Evolutionary conservation across 2,113 vertebrate species (phyloP).

Genomic region (Zosterops lateralis): DNA sequence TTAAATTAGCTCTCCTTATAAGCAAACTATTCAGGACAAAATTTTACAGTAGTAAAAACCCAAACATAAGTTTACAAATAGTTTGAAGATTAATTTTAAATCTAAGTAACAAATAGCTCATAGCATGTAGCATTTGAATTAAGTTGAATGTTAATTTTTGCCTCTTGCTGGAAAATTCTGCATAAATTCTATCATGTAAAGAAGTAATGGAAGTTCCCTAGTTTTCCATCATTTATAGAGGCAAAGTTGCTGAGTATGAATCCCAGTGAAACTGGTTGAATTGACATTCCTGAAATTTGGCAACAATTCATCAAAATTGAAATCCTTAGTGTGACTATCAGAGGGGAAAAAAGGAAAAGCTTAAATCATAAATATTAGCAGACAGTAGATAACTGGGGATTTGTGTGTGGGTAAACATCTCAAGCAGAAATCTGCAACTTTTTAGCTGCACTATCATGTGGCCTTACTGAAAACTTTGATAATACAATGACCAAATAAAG

Average conservation of each 20-base stretch:
- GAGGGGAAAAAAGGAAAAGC: background rate
- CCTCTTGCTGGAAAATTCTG: background rate
- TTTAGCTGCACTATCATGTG: rapidly evolving
- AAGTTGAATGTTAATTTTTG: background rate
- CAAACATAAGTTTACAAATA: background rate
- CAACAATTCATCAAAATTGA: background rate
- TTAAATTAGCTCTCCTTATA: background rate
- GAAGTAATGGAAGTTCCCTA: background rate
- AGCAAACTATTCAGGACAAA: background rate
- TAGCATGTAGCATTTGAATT: background rate
- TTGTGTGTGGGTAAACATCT: background rate
- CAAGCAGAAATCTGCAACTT: background rate
- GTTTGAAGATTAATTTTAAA: background rate
- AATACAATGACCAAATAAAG: background rate
- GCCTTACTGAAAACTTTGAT: background rate
- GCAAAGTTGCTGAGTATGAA: background rate
- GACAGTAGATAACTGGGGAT: background rate
- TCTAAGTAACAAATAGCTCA: background rate
- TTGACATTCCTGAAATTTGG: background rate
- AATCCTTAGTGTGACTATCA: background rate
- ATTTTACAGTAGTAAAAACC: background rate
- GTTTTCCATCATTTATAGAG: background rate
- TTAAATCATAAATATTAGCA: background rate
- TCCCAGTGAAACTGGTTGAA: background rate
- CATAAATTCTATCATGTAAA: background rate